Evolutionary conservation across 2,113 vertebrate genomes (phyloP).

Genomic region (Dendropsophus ebraccatus): DNA sequence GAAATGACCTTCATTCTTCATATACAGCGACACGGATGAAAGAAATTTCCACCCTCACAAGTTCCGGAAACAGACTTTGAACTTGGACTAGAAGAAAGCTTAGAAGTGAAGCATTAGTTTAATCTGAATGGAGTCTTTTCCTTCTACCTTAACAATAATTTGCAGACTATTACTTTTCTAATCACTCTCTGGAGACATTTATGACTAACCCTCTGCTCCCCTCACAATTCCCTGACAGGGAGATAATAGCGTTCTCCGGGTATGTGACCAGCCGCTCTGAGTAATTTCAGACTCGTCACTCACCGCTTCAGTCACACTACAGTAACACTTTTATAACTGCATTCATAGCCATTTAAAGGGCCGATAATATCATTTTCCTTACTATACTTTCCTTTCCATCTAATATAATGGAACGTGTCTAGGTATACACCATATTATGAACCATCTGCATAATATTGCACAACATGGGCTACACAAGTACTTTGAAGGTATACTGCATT

Average conservation of each 20-base stretch:
- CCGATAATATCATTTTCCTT: background rate
- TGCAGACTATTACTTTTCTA: conserved; percentile 34
- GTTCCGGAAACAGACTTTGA: background rate
- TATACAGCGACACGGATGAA: background rate
- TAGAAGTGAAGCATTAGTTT: background rate
- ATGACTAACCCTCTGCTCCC: conserved; percentile 20
- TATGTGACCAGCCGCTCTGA: conserved; percentile 23
- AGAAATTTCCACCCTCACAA: background rate
- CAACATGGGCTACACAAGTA: no score
- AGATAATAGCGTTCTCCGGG: conserved; percentile 13
- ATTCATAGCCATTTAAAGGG: background rate
- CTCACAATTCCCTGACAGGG: conserved; percentile 7
- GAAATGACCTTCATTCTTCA: background rate
- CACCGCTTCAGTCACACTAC: background rate
- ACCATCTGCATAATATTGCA: background rate
- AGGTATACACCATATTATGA: background rate
- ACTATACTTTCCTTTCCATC: background rate
- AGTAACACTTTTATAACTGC: background rate
- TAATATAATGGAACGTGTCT: background rate
- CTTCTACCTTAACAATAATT: conserved; percentile 14
- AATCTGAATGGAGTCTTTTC: conserved; percentile 19
- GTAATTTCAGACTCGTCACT: conserved; percentile 11
- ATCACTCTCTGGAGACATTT: conserved; percentile 6
- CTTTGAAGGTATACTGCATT: no score
- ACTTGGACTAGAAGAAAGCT: background rate